Conservation (phyloP, 2,113 vertebrate genomes). For the Oreotrochilus melanogaster region DNA sequence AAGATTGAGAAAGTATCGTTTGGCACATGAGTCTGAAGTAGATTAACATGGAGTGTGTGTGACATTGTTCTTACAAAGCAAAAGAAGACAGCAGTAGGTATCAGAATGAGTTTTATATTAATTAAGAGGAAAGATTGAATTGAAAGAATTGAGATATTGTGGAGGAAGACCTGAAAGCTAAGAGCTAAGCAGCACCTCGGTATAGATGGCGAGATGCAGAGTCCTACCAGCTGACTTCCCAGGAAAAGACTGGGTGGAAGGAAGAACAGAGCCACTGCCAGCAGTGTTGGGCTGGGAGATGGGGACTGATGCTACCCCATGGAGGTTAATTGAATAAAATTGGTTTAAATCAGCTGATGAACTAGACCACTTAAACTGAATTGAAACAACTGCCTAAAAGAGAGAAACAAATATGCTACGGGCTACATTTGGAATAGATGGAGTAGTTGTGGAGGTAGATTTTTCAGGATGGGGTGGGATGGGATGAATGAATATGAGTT, state of each 20-base stretch:
- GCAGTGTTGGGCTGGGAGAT: background rate
- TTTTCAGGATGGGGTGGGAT: background rate
- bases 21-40: background rate
- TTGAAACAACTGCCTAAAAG: background rate
- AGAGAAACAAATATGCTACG: background rate
- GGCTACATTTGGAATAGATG: background rate
- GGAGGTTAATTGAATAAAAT: background rate
- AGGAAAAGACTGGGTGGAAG: background rate
- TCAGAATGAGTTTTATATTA: background rate
- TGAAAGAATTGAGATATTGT: background rate
- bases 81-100: background rate
- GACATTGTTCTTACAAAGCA: background rate
- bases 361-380: background rate
- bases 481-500: background rate
- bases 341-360: background rate
- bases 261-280: background rate
- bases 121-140: background rate
- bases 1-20: background rate
- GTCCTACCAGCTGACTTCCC: background rate
- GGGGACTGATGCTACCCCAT: background rate
- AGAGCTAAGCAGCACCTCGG: background rate
- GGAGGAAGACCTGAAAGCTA: background rate
- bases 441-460: background rate
- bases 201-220: background rate
- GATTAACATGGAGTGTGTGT: background rate